Evolutionary conservation across 2,797 vertebrate species (phyloP), one percentile per base, ranked within the genome.

Genomic region (Pogoniulus pusillus): DNA sequence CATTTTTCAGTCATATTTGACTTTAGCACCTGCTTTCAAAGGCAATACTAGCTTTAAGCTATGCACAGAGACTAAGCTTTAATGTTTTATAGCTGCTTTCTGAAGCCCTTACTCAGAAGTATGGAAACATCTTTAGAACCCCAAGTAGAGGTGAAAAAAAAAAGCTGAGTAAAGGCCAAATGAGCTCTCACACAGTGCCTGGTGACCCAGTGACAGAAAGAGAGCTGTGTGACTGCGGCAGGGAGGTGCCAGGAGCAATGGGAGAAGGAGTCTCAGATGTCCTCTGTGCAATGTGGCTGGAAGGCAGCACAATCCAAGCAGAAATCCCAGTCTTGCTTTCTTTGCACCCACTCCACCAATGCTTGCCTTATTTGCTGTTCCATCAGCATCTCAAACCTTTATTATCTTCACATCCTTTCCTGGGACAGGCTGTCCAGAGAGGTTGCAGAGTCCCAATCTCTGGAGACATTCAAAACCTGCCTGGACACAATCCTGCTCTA

Each of bases 1-100:
- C 7, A 29, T 88, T 69, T 87, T 82, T 76, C n/a, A 55, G 10
- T 71, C 39, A 15, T 17, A 6, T 82, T 90, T 83, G 89, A n/a
- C 32, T 82, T 83, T 20, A 81, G 62, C 65, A 62, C 35, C 51
- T 34, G 30, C 30, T 89, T 94, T 74, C 64, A 39, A 77, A 86
- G 62, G 62, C 60, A 86, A 49, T 85, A 51, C 15, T 80, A 39
- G 16, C 66, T 89, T 80, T 90, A 58, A 80, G n/a, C 45, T 93
- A 82, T 76, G 90, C 60, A 94, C 80, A 87, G 69, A 62, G 24
- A 64, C 84, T 57, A 51, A 92, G 55, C 55, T 95, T 77, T 84
- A 60, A 15, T 86, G 16, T 37, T 87, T 73, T 26, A 6, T 39
- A n/a, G 4, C 53, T 66, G 1, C 54, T 94, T 89, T 69, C 20